These are phyloP conservation scores for Oxyteleia sp. DNA, from an alignment of 2,888 invertebrate genomes.

Conservation along the genomic window DNA sequence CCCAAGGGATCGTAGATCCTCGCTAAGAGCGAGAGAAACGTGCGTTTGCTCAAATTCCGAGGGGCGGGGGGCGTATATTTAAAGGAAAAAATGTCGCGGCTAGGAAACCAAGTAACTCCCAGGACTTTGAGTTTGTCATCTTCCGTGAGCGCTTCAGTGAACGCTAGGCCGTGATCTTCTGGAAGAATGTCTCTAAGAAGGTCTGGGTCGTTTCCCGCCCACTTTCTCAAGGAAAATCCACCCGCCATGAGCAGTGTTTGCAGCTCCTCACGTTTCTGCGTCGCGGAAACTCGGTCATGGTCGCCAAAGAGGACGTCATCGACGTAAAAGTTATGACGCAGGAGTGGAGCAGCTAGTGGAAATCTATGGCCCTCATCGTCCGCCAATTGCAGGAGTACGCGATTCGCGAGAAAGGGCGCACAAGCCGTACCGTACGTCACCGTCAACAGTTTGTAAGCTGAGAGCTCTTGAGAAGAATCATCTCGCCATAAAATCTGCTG, in stretches of 20 bases:
- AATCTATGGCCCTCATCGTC: background rate
- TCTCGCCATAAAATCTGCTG: background rate
- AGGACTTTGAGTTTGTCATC: slow-evolving; percentile 3
- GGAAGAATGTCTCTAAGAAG: background rate
- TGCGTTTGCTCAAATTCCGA: slow-evolving; percentile 7
- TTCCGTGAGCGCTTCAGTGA: too few species aligned
- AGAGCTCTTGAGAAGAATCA: background rate
- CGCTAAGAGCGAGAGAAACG: background rate
- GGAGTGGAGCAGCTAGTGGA: background rate
- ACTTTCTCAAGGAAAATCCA: slow-evolving; percentile 7
- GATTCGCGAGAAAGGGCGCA: slow-evolving; percentile 2
- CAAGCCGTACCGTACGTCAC: slow-evolving; percentile 5
- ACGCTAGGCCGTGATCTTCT: slow-evolving; percentile 2
- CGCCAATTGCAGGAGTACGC: background rate
- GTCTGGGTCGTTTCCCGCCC: background rate
- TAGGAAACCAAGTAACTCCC: background rate
- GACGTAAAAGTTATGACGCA: background rate
- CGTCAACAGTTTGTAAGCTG: background rate
- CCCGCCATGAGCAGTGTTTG: slow-evolving; percentile 9
- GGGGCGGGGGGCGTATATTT: too few species aligned
- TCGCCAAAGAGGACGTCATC: slow-evolving; percentile 9
- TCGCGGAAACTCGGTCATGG: background rate
- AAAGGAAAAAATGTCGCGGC: background rate
- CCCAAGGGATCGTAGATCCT: slow-evolving; percentile 13
- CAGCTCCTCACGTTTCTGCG: background rate